Conservation (phyloP, 2,888 invertebrate species). For the Campoplex nolae region DNA sequence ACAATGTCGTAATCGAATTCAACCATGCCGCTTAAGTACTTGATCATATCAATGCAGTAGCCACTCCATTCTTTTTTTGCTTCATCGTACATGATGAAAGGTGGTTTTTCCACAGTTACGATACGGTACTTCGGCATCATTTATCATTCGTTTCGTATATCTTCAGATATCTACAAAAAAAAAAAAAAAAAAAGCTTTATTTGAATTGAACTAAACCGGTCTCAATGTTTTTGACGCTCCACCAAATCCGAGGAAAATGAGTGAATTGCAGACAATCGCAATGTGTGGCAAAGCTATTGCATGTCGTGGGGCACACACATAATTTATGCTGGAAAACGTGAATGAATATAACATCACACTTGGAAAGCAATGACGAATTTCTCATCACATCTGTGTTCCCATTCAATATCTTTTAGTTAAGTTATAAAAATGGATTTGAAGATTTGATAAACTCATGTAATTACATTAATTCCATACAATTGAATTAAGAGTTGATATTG, state of each 20-base stretch:
- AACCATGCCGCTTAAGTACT: constrained; percentile 90
- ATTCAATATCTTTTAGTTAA: too few relatives aligned
- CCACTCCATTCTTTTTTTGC: constrained; percentile 87
- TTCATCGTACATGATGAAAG: constrained; percentile 91
- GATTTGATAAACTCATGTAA: too few relatives aligned
- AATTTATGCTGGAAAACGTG: background rate
- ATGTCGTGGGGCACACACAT: too few relatives aligned
- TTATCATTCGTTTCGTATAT: constrained; percentile 87
- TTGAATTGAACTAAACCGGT: background rate
- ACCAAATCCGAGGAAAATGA: background rate
- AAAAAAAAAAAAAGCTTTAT: background rate
- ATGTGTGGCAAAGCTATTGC: background rate
- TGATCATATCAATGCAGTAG: constrained; percentile 97
- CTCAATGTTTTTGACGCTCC: too few relatives aligned
- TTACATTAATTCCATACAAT: too few relatives aligned
- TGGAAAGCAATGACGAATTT: too few relatives aligned
- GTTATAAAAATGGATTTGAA: too few relatives aligned
- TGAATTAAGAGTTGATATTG: too few relatives aligned
- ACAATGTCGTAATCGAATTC: constrained; percentile 95
- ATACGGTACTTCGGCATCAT: constrained; percentile 94
- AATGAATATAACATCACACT: background rate
- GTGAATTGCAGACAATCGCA: background rate
- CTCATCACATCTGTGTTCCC: too few relatives aligned
- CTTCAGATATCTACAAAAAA: constrained; percentile 65
- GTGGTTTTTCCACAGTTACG: constrained; percentile 94